phyloP scores from a whole-genome alignment of 2,113 vertebrate species.

The Saguinus imperator region DNA sequence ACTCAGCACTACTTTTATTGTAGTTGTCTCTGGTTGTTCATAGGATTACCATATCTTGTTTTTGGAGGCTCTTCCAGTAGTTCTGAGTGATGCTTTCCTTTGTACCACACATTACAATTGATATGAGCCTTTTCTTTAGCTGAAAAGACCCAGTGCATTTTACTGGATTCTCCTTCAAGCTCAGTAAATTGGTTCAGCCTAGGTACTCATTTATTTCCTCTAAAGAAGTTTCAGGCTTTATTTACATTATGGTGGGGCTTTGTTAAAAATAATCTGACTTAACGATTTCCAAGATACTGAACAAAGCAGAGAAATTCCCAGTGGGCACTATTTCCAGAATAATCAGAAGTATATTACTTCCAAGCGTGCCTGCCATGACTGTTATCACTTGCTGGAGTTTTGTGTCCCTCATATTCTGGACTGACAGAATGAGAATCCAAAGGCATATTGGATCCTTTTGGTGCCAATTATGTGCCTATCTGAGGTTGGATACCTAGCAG shows the following conservation, averaged over 20 bases:
- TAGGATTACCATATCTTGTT: not conserved
- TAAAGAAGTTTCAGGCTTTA: constrained; percentile 16
- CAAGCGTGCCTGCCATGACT: not conserved
- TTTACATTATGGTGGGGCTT: constrained; percentile 31
- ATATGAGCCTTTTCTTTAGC: constrained; percentile 1
- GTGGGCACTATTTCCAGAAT: not conserved
- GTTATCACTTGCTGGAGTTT: constrained; percentile 39
- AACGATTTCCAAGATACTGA: constrained; percentile 42
- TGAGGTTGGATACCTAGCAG: not conserved
- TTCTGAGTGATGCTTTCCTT: constrained; percentile 40
- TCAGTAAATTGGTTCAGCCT: constrained; percentile 1
- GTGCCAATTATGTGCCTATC: not conserved
- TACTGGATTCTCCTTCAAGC: constrained; percentile 1
- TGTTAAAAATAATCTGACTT: constrained; percentile 18
- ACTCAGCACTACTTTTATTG: not conserved
- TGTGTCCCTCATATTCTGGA: not conserved
- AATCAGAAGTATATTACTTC: constrained; percentile 40
- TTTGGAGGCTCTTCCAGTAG: not conserved
- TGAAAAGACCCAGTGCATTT: not conserved
- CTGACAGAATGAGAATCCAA: constrained; percentile 40
- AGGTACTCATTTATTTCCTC: constrained; percentile 34
- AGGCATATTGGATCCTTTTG: not conserved
- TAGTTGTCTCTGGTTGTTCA: not conserved
- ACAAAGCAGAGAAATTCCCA: not conserved
- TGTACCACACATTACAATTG: not conserved